Evolutionary conservation across 35 echinoderm and acorn worm species (phyloP).

Genomic region (Hemicentrotus pulcherrimus): DNA sequence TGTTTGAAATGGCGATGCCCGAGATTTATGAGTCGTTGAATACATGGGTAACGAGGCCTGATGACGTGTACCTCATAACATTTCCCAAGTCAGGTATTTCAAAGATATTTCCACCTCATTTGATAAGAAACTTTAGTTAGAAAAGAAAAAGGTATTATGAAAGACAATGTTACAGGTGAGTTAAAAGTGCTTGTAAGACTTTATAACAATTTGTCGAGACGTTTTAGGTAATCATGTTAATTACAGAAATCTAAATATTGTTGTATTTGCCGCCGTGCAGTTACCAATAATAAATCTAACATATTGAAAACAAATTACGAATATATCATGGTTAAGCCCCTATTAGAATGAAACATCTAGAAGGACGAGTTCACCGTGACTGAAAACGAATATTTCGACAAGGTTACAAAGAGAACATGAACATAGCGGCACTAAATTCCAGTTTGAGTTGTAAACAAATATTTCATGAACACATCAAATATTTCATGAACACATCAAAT

Average conservation of each 20-base stretch:
- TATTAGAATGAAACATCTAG: too few relatives aligned
- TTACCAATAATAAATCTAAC: neutral
- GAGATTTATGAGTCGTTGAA: slow-evolving; percentile 1
- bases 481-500: too few relatives aligned
- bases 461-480: too few relatives aligned
- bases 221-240: too few relatives aligned
- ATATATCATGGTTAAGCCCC: too few relatives aligned
- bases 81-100: slow-evolving; percentile 21
- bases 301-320: neutral
- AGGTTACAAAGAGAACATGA: neutral
- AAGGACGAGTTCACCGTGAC: neutral
- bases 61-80: slow-evolving; percentile 18
- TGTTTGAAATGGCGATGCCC: neutral
- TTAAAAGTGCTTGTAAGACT: too few relatives aligned
- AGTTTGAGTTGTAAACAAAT: neutral
- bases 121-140: too few relatives aligned
- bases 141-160: too few relatives aligned
- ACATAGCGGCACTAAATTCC: neutral
- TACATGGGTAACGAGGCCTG: neutral
- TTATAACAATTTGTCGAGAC: too few relatives aligned
- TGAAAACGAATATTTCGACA: neutral
- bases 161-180: too few relatives aligned
- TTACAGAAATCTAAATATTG: too few relatives aligned
- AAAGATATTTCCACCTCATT: neutral
- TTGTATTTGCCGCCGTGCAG: too few relatives aligned